Percentiles rank a stretch among this genome's conserved stretches.
Evolutionary conservation across 2,113 vertebrate genomes (phyloP).

Genomic region (Zosterops lateralis): DNA sequence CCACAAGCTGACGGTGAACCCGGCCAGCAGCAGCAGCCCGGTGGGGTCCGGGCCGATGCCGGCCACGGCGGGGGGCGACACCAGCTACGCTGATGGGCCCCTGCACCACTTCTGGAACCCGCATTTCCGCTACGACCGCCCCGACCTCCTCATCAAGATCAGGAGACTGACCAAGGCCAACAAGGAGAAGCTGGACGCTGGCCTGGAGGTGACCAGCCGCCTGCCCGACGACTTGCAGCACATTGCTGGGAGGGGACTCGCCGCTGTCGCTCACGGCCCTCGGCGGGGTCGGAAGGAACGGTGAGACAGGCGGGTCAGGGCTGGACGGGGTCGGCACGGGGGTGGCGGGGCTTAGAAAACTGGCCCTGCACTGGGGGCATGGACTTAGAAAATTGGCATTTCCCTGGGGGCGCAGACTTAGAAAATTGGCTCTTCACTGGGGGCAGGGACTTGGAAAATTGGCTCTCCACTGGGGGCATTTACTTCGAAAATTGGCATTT

Average conservation of each 20-base stretch:
- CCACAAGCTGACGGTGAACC: not conserved
- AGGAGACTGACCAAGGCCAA: not conserved
- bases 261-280: not conserved
- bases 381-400: not conserved
- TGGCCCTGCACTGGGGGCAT: too few species aligned
- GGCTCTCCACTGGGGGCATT: too few species aligned
- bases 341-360: not conserved
- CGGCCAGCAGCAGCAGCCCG: too few species aligned
- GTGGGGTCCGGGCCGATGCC: not conserved
- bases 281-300: not conserved
- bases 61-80: fast-evolving
- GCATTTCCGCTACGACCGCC: not conserved
- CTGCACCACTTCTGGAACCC: not conserved
- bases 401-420: too few species aligned
- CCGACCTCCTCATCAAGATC: not conserved
- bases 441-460: too few species aligned
- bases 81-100: not conserved
- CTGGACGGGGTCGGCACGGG: not conserved
- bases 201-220: not conserved
- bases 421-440: too few species aligned
- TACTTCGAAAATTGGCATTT: too few species aligned
- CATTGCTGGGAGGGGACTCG: not conserved
- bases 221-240: not conserved
- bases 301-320: not conserved
- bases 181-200: not conserved